phyloP scores from a whole-genome alignment of 2,888 invertebrate species.

The Taphrorychus bicolor region DNA sequence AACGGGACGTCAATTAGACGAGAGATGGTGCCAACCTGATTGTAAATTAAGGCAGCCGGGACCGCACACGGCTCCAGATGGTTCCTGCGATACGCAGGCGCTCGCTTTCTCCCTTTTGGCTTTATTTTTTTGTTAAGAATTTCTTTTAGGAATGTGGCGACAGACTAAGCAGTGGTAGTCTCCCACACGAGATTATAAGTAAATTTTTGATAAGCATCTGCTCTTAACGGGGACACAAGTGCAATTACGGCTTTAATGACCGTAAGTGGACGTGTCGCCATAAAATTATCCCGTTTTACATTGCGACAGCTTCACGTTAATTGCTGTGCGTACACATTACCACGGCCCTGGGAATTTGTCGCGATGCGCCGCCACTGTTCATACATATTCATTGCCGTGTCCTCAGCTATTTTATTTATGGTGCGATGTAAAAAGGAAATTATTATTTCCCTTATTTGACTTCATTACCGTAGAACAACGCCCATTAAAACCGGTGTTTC shows the following conservation, averaged over 20 bases:
- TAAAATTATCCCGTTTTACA: conserved; percentile 29
- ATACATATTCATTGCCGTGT: conserved; percentile 3
- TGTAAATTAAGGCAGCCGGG: conserved; percentile 51
- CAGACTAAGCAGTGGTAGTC: too few species aligned
- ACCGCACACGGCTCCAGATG: conserved; percentile 56
- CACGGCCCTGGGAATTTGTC: background rate
- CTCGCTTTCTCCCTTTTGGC: too few species aligned
- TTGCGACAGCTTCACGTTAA: conserved; percentile 31
- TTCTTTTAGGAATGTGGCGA: conserved; percentile 1
- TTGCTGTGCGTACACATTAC: conserved; percentile 9
- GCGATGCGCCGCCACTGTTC: background rate
- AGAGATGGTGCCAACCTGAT: conserved; percentile 52
- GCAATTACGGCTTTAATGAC: conserved; percentile 33
- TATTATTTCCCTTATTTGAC: conserved; percentile 32
- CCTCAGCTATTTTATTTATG: conserved; percentile 1
- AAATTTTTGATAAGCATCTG: conserved; percentile 23
- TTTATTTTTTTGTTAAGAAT: too few species aligned
- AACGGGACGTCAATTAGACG: conserved; percentile 53
- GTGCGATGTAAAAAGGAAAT: conserved; percentile 26
- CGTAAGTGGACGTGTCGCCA: conserved; percentile 36
- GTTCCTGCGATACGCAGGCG: conserved; percentile 52
- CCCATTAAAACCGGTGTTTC: conserved; percentile 17
- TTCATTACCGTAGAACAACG: conserved; percentile 6
- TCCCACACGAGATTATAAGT: conserved; percentile 1
- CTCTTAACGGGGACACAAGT: conserved; percentile 7